A percentile compares a stretch with the other conserved stretches of the same genome.
Conservation (phyloP, 2,888 invertebrate genomes). For the Trichopoda pennipes region DNA sequence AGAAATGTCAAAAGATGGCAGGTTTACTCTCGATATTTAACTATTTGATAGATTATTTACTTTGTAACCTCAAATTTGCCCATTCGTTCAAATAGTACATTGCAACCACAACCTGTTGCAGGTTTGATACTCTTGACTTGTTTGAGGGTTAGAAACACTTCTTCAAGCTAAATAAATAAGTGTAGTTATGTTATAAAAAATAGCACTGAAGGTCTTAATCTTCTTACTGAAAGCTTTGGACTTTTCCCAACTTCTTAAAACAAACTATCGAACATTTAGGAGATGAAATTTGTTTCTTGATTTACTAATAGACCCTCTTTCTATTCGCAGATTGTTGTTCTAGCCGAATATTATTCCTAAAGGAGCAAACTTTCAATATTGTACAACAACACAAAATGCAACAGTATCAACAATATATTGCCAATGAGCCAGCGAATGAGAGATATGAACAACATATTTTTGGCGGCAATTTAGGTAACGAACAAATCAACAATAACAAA, state of each 20-base stretch:
- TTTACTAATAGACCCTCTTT: neutral
- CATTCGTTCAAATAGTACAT: too few species aligned
- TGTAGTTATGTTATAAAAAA: too few species aligned
- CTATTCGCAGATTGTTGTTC: constrained; percentile 78
- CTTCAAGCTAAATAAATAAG: neutral
- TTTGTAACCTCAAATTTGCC: too few species aligned
- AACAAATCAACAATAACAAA: constrained; percentile 47
- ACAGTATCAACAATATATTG: constrained; percentile 69
- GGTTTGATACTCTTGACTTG: neutral
- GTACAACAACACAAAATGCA: constrained; percentile 68
- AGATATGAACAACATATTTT: constrained; percentile 48
- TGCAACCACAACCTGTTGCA: too few species aligned
- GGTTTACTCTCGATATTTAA: too few species aligned
- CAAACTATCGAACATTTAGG: neutral
- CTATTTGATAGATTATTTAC: too few species aligned
- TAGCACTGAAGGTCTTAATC: too few species aligned
- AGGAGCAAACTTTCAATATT: constrained; percentile 77
- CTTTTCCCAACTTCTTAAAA: neutral
- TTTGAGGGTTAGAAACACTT: neutral
- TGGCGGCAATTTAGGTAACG: constrained; percentile 6
- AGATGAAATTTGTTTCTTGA: neutral
- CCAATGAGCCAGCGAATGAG: constrained; percentile 70
- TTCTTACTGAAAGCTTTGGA: too few species aligned
- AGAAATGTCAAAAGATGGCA: too few species aligned
- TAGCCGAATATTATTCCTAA: constrained; percentile 79